Base-by-base conservation (phyloP, 1,140 invertebrate species). In the Neodiprion lecontei region DNA sequence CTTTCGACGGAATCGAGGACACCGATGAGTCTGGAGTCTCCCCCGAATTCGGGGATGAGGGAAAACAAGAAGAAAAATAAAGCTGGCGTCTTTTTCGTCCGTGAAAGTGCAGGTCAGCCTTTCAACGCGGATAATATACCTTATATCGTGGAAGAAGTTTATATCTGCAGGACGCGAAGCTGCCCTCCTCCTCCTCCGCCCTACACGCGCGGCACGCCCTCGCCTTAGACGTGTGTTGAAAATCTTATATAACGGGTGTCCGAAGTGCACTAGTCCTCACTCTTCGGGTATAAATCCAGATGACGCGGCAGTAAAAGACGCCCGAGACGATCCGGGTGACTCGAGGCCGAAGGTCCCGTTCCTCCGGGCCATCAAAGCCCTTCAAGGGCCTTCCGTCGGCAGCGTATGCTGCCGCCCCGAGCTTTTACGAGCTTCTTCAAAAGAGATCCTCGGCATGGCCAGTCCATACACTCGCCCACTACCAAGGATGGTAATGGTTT, bases 401-500 rank as follows among this genome's bases (percentile, higher is more conserved):
- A 61, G 53, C 53, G 53, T 61, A 61, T 61, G 53, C 53, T 61
- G 11, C n/a, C 28, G 28, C 11, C 8, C 53, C 53, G 11, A 17
- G 4, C 53, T 61, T 61, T 61, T 61, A 61, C 53, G 53, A 61
- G 11, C 53, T 61, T 9, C 53, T 61, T 61, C 53, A 17, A 61
- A 61, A 61, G 53, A 61, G 53, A 61, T 61, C 53, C n/a, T 61
- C 53, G 4, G 11, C 53, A 17, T 61, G n/a, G 11, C 53, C 53
- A 9, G 53, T 61, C 53, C 53, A 61, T 61, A 61, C n/a, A 61
- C 53, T 61, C 53, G 53, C 53, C 53, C n/a, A 61, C 53, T 61
- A 12, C 53, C n/a, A 12, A 17, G 53, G 53, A 61, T 61, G 53
- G 53, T 61, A 61, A 61, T 61, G 53, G 53, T 61, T 61, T 61